Percentiles rank a stretch among this genome's conserved stretches.
Evolutionary conservation across 2,113 vertebrate species (phyloP).

Genomic region (Ptychochromis oligacanthus): DNA sequence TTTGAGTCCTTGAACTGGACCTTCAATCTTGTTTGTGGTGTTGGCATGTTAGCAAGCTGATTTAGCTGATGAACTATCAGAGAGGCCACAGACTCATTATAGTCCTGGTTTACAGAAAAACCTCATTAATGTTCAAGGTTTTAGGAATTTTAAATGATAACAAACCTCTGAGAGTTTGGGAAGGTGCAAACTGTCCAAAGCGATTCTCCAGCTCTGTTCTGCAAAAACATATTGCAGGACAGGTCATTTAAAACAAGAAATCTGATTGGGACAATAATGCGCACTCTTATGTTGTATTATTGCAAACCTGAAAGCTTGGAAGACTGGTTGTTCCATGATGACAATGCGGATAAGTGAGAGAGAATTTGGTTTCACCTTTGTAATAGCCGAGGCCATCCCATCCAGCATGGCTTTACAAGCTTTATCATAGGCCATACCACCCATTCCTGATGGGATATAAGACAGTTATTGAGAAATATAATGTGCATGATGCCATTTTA

Average conservation of each 20-base stretch:
- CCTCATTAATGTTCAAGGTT: neutral
- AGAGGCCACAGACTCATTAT: neutral
- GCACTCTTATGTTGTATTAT: neutral
- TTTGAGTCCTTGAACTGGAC: too few species aligned
- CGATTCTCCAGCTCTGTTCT: constrained; percentile 65
- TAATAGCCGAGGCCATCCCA: constrained; percentile 54
- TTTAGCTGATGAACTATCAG: neutral
- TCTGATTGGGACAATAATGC: neutral
- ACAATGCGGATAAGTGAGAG: constrained; percentile 64
- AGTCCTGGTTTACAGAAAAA: neutral
- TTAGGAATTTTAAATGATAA: neutral
- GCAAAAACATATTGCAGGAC: neutral
- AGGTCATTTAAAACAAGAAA: neutral
- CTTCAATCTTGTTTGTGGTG: too few species aligned
- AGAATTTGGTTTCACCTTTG: constrained; percentile 14
- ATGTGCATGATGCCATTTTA: neutral
- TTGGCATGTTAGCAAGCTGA: neutral
- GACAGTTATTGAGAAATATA: neutral
- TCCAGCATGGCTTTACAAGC: constrained; percentile 70
- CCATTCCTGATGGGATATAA: constrained; percentile 41
- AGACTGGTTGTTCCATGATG: constrained; percentile 50
- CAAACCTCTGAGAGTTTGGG: constrained; percentile 42
- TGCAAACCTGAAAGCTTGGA: constrained; percentile 65
- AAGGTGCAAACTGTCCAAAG: constrained; percentile 40
- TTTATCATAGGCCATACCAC: neutral